Evolutionary conservation across 2,797 vertebrate species (phyloP), one percentile per base, ranked within the genome.

Genomic region (Oreortyx pictus): DNA sequence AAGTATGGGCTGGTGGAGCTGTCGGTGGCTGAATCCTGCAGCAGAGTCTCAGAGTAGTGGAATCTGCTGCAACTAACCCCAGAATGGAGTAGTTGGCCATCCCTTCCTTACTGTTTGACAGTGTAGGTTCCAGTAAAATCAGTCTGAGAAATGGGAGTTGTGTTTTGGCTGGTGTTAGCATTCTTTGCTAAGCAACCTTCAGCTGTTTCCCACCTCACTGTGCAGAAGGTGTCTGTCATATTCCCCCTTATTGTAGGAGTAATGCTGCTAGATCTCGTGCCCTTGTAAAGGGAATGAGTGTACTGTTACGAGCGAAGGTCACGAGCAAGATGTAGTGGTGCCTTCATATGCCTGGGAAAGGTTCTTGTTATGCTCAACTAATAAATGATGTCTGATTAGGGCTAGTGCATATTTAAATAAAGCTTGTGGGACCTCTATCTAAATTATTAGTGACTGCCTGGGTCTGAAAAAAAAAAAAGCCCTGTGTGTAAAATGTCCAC

Each of bases 261-360:
- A 35, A 4, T 2, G 0, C 64, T 15, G 5, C 23, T 31, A 5
- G 27, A 54, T 22, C 73, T n/a, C 17, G 6, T 23, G 1, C 2
- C 17, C 35, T 35, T 1, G 20, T 27, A 25, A 7, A 44, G 56
- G 41, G 56, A 37, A 7, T 1, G 50, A 37, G 33, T 0, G 23
- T 46, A 2, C 37, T 22, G 9, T 44, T 31, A 27, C 6, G 35
- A 52, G 15, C 14, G 31, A 24, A 66, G 43, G 9, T 20, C 46
- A 18, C 14, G 23, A 37, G 46, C 11, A 29, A 33, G 46, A 14
- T 76, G 0, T 15, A 60, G 18, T 7, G 2, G 8, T n/a, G 59
- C 43, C 23, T 56, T 6, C 1, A 5, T 11, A 11, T 43, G 31
- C 23, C 2, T 6, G 41, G 54, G 20, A 39, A n/a, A 54, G 27